Evolutionary conservation across 1,140 invertebrate genomes (phyloP).

Genomic region (Limonius californicus): DNA sequence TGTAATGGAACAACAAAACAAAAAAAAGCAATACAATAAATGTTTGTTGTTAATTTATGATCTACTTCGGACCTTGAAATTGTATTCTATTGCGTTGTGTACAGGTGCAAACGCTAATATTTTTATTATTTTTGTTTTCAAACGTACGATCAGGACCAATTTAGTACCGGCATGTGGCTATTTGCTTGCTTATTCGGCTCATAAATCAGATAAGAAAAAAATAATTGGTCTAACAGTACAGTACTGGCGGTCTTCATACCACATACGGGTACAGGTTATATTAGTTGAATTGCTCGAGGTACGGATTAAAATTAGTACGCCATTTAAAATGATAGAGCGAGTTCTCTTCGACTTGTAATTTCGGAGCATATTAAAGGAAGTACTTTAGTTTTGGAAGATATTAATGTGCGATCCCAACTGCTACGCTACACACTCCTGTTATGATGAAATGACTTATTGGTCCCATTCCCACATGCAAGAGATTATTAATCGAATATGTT

Average conservation of each 20-base stretch:
- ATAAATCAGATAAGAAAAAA: conserved; percentile 14
- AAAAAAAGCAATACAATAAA: no score
- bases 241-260: conserved; percentile 10
- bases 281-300: conserved; percentile 11
- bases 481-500: neutral
- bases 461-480: neutral
- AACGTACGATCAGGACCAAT: neutral
- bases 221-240: conserved; percentile 15
- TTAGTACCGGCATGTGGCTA: neutral
- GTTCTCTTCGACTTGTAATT: conserved; percentile 6
- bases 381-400: conserved; percentile 2
- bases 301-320: conserved; percentile 11
- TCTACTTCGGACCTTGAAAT: no score
- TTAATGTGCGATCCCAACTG: neutral
- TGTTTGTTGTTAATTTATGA: no score
- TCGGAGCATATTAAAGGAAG: conserved; percentile 11
- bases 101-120: no score
- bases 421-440: neutral
- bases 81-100: no score
- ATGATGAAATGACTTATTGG: conserved; percentile 1
- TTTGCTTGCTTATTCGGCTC: neutral
- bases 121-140: no score
- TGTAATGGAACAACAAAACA: no score
- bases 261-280: conserved; percentile 12
- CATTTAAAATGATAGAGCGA: conserved; percentile 5